Evolutionary conservation across 1,140 invertebrate genomes (phyloP).

Genomic region (Leptonema lineaticorne): DNA sequence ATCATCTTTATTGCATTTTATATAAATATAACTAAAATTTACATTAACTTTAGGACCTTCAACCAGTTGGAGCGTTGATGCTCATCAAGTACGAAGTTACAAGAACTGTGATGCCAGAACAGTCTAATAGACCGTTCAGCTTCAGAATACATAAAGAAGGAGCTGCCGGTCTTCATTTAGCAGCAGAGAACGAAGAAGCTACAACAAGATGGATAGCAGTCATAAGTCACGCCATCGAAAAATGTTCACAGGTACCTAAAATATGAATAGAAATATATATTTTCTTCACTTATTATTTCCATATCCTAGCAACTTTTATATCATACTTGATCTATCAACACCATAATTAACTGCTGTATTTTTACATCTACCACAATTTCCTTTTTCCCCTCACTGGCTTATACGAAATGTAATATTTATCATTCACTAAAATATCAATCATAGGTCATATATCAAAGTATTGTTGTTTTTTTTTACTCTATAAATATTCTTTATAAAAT

Average conservation of each 20-base stretch:
- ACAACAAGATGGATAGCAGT: conserved; percentile 74
- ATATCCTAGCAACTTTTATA: too few species aligned
- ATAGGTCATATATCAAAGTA: neutral
- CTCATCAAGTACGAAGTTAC: conserved; percentile 78
- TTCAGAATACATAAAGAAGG: conserved; percentile 78
- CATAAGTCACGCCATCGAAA: conserved; percentile 68
- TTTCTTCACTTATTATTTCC: too few species aligned
- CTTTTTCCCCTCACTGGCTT: too few species aligned
- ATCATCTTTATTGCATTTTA: conserved; percentile 22
- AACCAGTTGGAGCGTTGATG: conserved; percentile 87
- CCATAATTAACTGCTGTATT: too few species aligned
- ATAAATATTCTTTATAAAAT: too few species aligned
- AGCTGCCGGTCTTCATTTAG: conserved; percentile 75
- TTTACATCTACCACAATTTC: too few species aligned
- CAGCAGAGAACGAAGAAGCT: conserved; percentile 75
- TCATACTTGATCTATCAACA: too few species aligned
- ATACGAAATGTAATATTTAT: too few species aligned
- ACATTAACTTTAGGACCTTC: conserved; percentile 66
- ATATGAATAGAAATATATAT: too few species aligned
- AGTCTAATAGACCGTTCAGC: conserved; percentile 53
- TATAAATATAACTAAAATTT: neutral
- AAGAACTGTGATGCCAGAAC: conserved; percentile 57
- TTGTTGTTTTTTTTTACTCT: too few species aligned
- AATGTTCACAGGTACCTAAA: conserved; percentile 60
- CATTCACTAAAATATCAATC: too few species aligned